Conservation (phyloP, 2,888 invertebrate genomes). For the Melanargia galathea region DNA sequence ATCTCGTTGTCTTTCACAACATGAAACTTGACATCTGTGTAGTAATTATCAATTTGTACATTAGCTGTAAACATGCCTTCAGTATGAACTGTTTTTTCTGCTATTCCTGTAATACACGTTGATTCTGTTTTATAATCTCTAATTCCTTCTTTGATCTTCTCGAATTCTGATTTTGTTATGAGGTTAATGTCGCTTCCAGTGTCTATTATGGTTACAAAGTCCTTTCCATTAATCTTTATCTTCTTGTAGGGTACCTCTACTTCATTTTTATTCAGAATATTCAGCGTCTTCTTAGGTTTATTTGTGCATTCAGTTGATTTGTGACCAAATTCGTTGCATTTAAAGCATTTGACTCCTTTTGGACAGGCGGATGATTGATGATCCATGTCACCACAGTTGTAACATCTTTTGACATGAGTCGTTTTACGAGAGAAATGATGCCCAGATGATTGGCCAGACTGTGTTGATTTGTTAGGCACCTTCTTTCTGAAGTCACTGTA, state of each 20-base stretch:
- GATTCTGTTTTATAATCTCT: neutral
- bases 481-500: no score
- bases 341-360: constrained; percentile 49
- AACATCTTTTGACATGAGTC: constrained; percentile 37
- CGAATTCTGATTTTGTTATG: constrained; percentile 28
- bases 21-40: constrained; percentile 33
- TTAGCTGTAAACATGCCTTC: no score
- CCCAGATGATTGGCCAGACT: no score
- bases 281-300: constrained; percentile 26
- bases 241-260: constrained; percentile 26
- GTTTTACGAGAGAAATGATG: constrained; percentile 11
- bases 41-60: no score
- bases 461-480: no score
- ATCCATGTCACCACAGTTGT: constrained; percentile 37
- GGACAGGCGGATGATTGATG: constrained; percentile 37
- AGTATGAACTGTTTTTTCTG: no score
- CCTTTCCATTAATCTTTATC: constrained; percentile 22
- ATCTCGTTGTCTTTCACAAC: constrained; percentile 33
- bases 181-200: constrained; percentile 42
- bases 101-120: no score
- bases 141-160: constrained; percentile 7
- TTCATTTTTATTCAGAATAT: constrained; percentile 8
- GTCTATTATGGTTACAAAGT: constrained; percentile 29
- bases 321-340: constrained; percentile 46
- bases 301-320: constrained; percentile 33